These are phyloP conservation scores for Melipona beecheii DNA, from an alignment of 2,888 invertebrate genomes.

Conservation along the genomic window DNA sequence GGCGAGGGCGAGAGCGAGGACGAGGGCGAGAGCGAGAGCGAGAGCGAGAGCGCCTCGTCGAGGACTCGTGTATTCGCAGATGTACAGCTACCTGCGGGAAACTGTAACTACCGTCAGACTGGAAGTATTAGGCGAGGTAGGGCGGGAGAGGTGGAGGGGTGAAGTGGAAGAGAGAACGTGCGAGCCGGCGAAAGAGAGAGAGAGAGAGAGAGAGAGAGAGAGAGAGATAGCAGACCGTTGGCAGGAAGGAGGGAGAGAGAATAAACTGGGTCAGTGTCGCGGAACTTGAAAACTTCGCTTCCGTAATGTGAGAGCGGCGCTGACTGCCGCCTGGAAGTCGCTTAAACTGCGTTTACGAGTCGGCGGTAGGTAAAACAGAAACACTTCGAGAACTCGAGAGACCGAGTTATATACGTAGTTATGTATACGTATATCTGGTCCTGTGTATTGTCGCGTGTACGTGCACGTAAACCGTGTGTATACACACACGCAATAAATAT, in stretches of 20 bases:
- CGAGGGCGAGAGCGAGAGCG: slow-evolving; percentile 70
- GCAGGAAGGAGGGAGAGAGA: slow-evolving; percentile 55
- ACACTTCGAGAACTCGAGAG: slow-evolving; percentile 69
- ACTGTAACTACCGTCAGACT: slow-evolving; percentile 80
- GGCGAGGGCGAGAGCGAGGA: slow-evolving; percentile 79
- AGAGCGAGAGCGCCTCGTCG: slow-evolving; percentile 81
- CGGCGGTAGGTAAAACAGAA: slow-evolving; percentile 78
- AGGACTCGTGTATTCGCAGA: slow-evolving; percentile 76
- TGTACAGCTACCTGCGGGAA: slow-evolving; percentile 75
- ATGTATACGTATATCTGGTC: background rate
- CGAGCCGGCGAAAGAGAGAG: slow-evolving; percentile 16
- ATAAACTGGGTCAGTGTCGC: slow-evolving; percentile 84
- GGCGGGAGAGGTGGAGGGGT: background rate
- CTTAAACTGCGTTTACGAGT: slow-evolving; percentile 79
- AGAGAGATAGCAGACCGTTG: background rate
- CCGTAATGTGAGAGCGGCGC: slow-evolving; percentile 81
- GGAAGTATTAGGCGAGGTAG: slow-evolving; percentile 68
- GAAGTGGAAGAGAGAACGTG: slow-evolving; percentile 30
- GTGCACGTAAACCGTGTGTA: background rate
- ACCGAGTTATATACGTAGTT: slow-evolving; percentile 66
- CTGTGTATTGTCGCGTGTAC: background rate
- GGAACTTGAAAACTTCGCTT: slow-evolving; percentile 84
- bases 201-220: background rate
- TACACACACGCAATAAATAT: background rate
- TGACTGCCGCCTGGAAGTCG: slow-evolving; percentile 75